Evolutionary conservation across 2,113 vertebrate genomes (phyloP), one percentile per base, ranked within the genome.

Genomic region (Prietella phreatophila): DNA sequence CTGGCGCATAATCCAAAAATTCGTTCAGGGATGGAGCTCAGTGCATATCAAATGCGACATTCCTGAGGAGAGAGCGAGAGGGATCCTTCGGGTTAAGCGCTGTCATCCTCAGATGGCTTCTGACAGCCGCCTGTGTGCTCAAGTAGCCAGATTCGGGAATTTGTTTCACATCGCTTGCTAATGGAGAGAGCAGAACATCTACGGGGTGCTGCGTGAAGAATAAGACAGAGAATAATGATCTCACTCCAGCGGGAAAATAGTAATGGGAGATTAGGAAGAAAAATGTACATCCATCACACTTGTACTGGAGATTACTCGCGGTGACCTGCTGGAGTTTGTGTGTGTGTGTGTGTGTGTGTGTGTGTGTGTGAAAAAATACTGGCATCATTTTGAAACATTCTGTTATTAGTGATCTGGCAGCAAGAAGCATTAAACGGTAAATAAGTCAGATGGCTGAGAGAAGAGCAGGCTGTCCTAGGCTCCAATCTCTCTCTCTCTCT

Each of bases 1-100:
- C 25, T 39, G n/a, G 47, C 15, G 4, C 50, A 14, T 87, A 86
- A 88, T 90, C 82, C 58, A 17, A 80, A 47, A 73, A 90, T 86
- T 88, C 73, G 84, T 85, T 84, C 60, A 50, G 75, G 58, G 63
- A 85, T 76, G 61, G 82, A 82, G 61, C 85, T 90, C 67, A 76
- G 55, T 20, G 76, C 83, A 83, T 84, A 85, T 85, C 76, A 83
- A 88, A 91, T 88, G 65, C 27, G 65, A 83, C 67, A 90, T 89
- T 83, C 83, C 83, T 76, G 71, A 63, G 73, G 50, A 56, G 53
- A 39, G 65, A 53, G 81, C 60, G 58, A 53, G 73, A 60, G 13
- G n/a, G 25, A 58, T 20, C 30, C 56, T 22, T 58, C 19, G 86
- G 81, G 65, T 86, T 88, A 83, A 75, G 65, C n/a, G 4, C n/a